Evolutionary conservation across 2,113 vertebrate genomes (phyloP).

Genomic region (Coptodon bakossiorum): DNA sequence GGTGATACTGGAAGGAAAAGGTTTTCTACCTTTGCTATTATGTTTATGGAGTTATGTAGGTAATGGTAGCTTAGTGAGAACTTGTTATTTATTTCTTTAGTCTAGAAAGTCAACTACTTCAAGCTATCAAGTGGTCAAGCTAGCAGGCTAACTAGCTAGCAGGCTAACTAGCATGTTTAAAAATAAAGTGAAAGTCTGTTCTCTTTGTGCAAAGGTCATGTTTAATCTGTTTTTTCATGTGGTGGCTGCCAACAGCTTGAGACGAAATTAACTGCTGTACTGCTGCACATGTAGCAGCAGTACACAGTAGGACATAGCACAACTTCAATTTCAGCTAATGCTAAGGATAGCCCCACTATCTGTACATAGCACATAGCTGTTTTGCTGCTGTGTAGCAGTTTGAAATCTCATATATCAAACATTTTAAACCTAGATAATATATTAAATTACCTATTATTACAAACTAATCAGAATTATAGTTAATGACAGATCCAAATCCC

Average conservation of each 20-base stretch:
- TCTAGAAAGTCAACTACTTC: not conserved
- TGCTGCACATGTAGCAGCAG: not conserved
- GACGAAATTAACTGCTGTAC: rapidly evolving
- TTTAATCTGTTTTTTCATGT: not conserved
- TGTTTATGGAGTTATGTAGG: not conserved
- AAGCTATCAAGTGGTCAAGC: not conserved
- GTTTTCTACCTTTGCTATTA: not conserved
- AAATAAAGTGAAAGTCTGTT: not conserved
- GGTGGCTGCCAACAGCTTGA: not conserved
- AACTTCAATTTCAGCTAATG: not conserved
- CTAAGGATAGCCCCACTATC: not conserved
- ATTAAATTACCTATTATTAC: not conserved
- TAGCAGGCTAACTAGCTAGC: not conserved
- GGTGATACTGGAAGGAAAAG: not conserved
- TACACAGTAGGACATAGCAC: not conserved
- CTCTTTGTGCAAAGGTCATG: not conserved
- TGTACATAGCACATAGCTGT: not conserved
- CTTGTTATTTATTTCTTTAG: not conserved
- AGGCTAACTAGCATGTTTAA: not conserved
- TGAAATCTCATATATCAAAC: not conserved
- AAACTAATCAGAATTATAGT: not conserved
- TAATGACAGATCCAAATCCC: not conserved
- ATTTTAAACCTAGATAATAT: not conserved
- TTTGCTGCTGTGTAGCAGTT: not conserved
- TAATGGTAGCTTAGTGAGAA: not conserved